phyloP scores from a whole-genome alignment of 2,113 vertebrate species.

The Tenrec ecaudatus region DNA sequence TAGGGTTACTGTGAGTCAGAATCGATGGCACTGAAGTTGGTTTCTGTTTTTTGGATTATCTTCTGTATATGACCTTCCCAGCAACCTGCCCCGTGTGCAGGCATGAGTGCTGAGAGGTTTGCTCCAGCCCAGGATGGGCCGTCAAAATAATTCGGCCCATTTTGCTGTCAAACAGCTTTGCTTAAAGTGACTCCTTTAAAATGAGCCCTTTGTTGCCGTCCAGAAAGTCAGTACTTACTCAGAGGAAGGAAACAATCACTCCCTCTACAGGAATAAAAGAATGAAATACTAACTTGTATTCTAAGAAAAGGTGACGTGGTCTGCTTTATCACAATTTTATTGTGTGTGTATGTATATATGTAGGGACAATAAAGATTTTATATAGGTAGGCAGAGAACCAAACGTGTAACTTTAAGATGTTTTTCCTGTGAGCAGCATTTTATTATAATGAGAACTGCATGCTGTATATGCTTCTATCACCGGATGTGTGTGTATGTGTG shows the following conservation, averaged over 20 bases:
- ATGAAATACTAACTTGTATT: constrained; percentile 23
- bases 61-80: not conserved
- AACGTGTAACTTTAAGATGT: constrained; percentile 24
- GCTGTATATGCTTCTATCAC: not conserved
- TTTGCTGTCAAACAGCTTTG: not conserved
- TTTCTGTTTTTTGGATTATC: not conserved
- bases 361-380: constrained; percentile 3
- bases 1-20: too few species aligned
- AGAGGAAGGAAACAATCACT: constrained; percentile 4
- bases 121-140: not conserved
- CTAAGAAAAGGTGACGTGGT: constrained; percentile 14
- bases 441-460: not conserved
- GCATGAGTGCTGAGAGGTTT: not conserved
- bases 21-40: too few species aligned
- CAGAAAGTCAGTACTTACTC: not conserved
- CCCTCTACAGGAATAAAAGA: constrained; percentile 33
- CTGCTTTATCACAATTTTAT: constrained; percentile 37
- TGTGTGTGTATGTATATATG: not conserved
- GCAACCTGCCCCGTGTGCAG: not conserved
- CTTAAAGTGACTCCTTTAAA: not conserved
- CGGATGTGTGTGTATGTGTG: not conserved
- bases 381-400: constrained; percentile 22
- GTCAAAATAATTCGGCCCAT: not conserved
- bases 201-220: not conserved
- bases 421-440: not conserved